These are phyloP conservation scores for Cyaniris semiargus DNA, from an alignment of 2,888 invertebrate genomes.

Conservation along the genomic window DNA sequence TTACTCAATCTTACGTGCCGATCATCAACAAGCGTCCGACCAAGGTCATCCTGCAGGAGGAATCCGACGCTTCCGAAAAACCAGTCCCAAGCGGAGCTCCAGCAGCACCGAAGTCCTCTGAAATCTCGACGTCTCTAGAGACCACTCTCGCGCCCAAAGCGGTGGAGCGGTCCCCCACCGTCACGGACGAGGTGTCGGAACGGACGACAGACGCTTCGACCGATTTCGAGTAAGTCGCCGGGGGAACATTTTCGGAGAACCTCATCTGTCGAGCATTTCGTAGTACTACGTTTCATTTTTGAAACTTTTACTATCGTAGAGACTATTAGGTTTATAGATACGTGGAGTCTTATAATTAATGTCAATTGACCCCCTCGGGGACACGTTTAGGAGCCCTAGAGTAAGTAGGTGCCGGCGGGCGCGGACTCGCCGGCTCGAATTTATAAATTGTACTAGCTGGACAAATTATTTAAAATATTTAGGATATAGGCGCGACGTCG, in stretches of 20 bases:
- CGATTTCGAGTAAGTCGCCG: constrained; percentile 49
- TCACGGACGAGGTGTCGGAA: constrained; percentile 41
- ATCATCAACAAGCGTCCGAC: constrained; percentile 64
- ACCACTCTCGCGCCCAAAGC: constrained; percentile 14
- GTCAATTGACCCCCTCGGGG: constrained; percentile 50
- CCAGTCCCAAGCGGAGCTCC: neutral
- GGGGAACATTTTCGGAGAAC: constrained; percentile 51
- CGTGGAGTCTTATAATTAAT: constrained; percentile 50
- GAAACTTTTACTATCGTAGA: constrained; percentile 74
- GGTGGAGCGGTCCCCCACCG: constrained; percentile 37
- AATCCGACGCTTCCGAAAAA: constrained; percentile 40
- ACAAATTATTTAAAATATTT: constrained; percentile 73
- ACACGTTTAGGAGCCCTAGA: constrained; percentile 40
- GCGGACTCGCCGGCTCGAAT: constrained; percentile 53
- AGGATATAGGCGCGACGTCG: constrained; percentile 50
- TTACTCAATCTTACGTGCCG: constrained; percentile 67
- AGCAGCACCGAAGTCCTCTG: neutral
- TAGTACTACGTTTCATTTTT: constrained; percentile 74
- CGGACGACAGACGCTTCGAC: constrained; percentile 45
- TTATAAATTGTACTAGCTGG: constrained; percentile 67
- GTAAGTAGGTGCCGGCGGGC: constrained; percentile 56
- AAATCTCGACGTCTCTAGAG: neutral
- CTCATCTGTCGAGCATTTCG: constrained; percentile 73
- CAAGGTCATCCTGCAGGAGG: constrained; percentile 62
- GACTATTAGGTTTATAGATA: constrained; percentile 68